These are phyloP conservation scores for Drosophila atripex DNA, from an alignment of 2,888 invertebrate species.

Conservation along the genomic window DNA sequence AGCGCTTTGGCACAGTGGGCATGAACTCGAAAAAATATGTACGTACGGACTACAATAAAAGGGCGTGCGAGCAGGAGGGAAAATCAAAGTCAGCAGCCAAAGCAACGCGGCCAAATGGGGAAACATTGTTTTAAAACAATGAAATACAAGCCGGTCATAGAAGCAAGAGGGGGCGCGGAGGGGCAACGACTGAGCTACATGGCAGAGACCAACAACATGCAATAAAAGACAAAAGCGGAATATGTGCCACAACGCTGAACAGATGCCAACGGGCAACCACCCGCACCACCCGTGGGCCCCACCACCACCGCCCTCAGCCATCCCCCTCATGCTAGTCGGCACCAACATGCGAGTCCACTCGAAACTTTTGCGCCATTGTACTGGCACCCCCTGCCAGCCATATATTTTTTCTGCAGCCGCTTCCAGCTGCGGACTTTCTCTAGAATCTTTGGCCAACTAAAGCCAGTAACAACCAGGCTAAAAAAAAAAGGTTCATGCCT, in stretches of 20 bases:
- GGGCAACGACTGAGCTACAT: slow-evolving; percentile 35
- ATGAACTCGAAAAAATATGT: slow-evolving; percentile 5
- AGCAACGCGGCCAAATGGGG: slow-evolving; percentile 56
- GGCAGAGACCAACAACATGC: slow-evolving; percentile 52
- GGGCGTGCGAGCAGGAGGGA: slow-evolving; percentile 52
- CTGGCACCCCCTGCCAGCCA: slow-evolving; percentile 48
- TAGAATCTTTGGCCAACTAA: slow-evolving; percentile 62
- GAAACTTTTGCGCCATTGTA: slow-evolving; percentile 74
- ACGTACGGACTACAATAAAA: slow-evolving; percentile 20
- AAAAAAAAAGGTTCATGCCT: not conserved
- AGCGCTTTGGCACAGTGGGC: slow-evolving; percentile 18
- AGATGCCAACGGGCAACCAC: slow-evolving; percentile 67
- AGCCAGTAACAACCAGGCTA: slow-evolving; percentile 32
- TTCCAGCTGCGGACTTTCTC: slow-evolving; percentile 47
- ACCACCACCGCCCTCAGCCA: not conserved
- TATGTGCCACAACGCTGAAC: slow-evolving; percentile 75
- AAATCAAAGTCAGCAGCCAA: slow-evolving; percentile 69
- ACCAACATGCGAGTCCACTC: slow-evolving; percentile 65
- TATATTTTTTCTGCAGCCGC: slow-evolving; percentile 32
- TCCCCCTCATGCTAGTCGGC: not conserved
- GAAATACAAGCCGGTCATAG: slow-evolving; percentile 48
- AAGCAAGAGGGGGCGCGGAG: slow-evolving; percentile 10
- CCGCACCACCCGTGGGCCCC: slow-evolving; percentile 3
- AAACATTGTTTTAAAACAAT: slow-evolving; percentile 77
- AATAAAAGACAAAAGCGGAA: slow-evolving; percentile 78